Evolutionary conservation across 2,797 vertebrate species (phyloP), one percentile per base, ranked within the genome.

Genomic region (Nothura maculosa): DNA sequence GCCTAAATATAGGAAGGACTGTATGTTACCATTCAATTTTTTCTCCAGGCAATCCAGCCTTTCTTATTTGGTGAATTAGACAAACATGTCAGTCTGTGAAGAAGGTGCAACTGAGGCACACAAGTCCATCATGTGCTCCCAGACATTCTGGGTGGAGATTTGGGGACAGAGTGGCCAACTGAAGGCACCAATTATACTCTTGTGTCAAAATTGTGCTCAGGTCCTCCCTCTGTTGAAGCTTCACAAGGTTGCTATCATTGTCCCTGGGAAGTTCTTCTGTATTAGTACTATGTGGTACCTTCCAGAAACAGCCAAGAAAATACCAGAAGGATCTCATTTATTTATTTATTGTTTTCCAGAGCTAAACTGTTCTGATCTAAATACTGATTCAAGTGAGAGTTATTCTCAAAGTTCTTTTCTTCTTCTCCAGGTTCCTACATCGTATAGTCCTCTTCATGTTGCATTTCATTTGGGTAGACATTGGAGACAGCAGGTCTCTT

Each of bases 221-320:
- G 7, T 55, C 21, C 47, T 76, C 47, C 21, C 47, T 76, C 47
- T 55, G 9, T 1, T 28, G 21, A 19, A 66, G 8, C 13, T 63
- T 69, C 55, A 12, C 0, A 6, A 91, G 14, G 34, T 21, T 76
- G 1, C 0, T 0, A 24, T 55, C 18, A 5, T 78, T 58, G 30
- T 6, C 32, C 19, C 18, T 22, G 17, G 13, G 19, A 55, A 64
- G 30, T 8, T 64, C 48, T 83, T 94, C 14, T n/a, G 2, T 50
- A 11, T 50, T 38, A 50, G 13, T 45, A 43, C 8, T 68, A 75
- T 2, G 22, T 30, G n/a, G 5, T 61, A 34, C 38, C 48, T 6
- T 48, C 61, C 0, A 0, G 25, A 78, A 72, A 75, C 14, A 58
- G 10, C 9, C 38, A 54, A 32, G 38, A 43, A 78, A 78, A 62